phyloP scores from a whole-genome alignment of 2,113 vertebrate genomes.

The Ophthalmolycus amberensis region DNA sequence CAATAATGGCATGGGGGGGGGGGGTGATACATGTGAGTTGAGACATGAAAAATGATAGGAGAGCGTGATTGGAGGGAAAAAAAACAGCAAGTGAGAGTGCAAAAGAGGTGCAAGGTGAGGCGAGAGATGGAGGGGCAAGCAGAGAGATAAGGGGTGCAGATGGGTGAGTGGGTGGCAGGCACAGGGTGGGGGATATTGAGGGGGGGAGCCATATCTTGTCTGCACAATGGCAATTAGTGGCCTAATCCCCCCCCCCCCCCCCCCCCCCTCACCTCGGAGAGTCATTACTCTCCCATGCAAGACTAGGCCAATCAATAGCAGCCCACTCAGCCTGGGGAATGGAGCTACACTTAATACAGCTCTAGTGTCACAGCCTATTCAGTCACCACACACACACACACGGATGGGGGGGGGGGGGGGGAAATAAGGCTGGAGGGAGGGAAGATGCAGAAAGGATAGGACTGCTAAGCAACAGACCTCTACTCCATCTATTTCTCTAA shows the following conservation, averaged over 20 bases:
- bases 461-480: conserved; percentile 30
- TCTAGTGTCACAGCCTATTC: conserved; percentile 85
- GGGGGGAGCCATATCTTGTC: conserved; percentile 85
- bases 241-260: conserved; percentile 78
- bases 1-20: conserved; percentile 43
- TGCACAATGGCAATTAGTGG: conserved; percentile 90
- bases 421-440: conserved; percentile 55
- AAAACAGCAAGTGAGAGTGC: conserved; percentile 43
- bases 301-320: conserved; percentile 89
- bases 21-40: conserved; percentile 53
- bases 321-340: conserved; percentile 83
- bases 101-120: conserved; percentile 62
- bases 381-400: conserved; percentile 70
- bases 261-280: conserved; percentile 78
- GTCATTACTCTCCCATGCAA: conserved; percentile 85
- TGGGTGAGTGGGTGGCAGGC: conserved; percentile 66
- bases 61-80: conserved; percentile 6
- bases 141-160: conserved; percentile 73
- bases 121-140: conserved; percentile 39
- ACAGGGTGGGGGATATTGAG: conserved; percentile 63
- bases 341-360: conserved; percentile 89
- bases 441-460: conserved; percentile 22
- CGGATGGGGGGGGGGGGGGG: conserved; percentile 53
- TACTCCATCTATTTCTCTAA: conserved; percentile 29
- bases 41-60: conserved; percentile 59